Percentiles rank a stretch among this genome's conserved stretches.
Evolutionary conservation across 2,888 invertebrate species (phyloP).

Genomic region (Zaprionus obscuricornis): DNA sequence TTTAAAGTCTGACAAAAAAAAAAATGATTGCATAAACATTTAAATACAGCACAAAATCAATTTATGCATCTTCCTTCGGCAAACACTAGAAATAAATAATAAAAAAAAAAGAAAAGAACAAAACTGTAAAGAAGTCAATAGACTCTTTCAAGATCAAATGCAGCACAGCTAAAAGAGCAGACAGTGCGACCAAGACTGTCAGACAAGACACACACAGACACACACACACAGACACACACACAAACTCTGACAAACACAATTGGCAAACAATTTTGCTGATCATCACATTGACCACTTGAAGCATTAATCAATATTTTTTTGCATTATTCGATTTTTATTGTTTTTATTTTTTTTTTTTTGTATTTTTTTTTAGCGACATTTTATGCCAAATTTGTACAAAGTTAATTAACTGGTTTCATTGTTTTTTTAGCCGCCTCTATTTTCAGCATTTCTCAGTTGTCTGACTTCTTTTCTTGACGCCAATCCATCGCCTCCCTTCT

Average conservation of each 20-base stretch:
- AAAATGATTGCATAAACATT: no score
- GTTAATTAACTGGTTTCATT: slow-evolving; percentile 74
- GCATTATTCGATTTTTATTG: slow-evolving; percentile 21
- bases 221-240: background rate
- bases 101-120: no score
- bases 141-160: slow-evolving; percentile 68
- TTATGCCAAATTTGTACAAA: slow-evolving; percentile 69
- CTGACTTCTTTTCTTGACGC: slow-evolving; percentile 29
- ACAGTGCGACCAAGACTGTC: no score
- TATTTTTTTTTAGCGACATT: slow-evolving; percentile 46
- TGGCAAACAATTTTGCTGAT: slow-evolving; percentile 26
- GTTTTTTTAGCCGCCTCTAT: slow-evolving; percentile 38
- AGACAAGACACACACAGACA: slow-evolving; percentile 9
- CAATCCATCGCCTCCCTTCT: slow-evolving; percentile 14
- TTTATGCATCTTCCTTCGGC: no score
- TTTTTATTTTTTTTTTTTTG: slow-evolving; percentile 7
- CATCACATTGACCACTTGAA: slow-evolving; percentile 32
- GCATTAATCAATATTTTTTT: slow-evolving; percentile 69
- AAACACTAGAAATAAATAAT: no score
- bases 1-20: no score
- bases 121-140: slow-evolving; percentile 57
- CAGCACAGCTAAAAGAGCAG: background rate
- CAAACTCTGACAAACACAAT: slow-evolving; percentile 4
- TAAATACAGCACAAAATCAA: no score
- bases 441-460: slow-evolving; percentile 29